These are phyloP conservation scores for Dallia pectoralis DNA, from an alignment of 2,797 vertebrate species.

Conservation along the genomic window DNA sequence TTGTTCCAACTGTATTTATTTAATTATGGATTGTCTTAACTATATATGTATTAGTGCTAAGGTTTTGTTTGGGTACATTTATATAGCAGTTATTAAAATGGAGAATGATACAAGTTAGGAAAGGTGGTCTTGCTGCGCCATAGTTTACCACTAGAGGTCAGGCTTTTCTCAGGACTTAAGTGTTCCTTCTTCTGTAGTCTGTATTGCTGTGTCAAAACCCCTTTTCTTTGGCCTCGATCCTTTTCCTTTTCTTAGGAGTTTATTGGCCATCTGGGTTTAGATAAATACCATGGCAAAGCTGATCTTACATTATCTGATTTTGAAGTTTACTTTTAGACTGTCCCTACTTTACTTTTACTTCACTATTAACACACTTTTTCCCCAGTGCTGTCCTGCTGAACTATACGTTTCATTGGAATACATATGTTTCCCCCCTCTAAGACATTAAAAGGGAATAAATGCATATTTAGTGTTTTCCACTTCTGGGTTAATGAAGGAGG, in stretches of 20 bases:
- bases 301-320: background rate
- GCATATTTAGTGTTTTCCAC: background rate
- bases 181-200: background rate
- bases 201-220: background rate
- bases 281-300: background rate
- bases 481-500: background rate
- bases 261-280: background rate
- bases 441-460: background rate
- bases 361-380: background rate
- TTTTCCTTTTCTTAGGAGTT: background rate
- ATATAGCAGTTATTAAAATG: constrained; percentile 9
- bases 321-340: background rate
- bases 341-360: background rate
- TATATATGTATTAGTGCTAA: background rate
- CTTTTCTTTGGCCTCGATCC: background rate
- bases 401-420: background rate
- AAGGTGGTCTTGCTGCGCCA: constrained; percentile 22
- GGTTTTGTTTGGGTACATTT: constrained; percentile 2
- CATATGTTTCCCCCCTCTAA: background rate
- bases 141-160: constrained; percentile 17
- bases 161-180: constrained; percentile 4
- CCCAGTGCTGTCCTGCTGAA: background rate
- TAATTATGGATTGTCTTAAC: constrained; percentile 27
- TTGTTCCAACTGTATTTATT: constrained; percentile 13
- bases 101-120: background rate